Evolutionary conservation across 2,797 vertebrate species (phyloP), one percentile per base, ranked within the genome.

Genomic region (Gymnoscopelus microlampas): DNA sequence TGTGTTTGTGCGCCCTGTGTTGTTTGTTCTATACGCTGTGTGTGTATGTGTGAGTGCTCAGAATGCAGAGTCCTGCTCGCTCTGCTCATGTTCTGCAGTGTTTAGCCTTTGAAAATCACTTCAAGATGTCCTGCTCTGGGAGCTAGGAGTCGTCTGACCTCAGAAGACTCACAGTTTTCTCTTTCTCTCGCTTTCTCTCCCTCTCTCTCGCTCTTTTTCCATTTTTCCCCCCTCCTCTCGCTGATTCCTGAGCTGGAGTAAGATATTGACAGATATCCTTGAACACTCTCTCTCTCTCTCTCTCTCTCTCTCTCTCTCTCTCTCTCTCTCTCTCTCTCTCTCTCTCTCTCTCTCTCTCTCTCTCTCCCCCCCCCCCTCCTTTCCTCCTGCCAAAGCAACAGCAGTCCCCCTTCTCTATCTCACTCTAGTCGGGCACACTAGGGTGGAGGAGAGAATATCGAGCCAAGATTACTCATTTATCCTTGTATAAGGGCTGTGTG

Each of bases 221-320:
- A 1, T 23, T 23, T n/a, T 8, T 32, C 39, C 39, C 9, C 8
- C 39, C 39, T 44, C 39, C 39, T 10, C 39, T 44, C 2, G 39
- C 39, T 44, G 39, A 44, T 13, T 55, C 49, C 49, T 67, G 70
- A 72, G 60, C 24, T 63, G 29, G 53, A 66, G 60, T 54, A 66
- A 73, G 75, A 76, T 79, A 77, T 74, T 72, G 72, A 82, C 70
- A 65, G 76, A 81, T 81, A 71, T 61, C 76, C 76, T 76, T 85
- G 68, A 70, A 54, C 26, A 53, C 58, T 35, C 47, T 6, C 54
- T n/a, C 39, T 49, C 55, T 24, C 53, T 11, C 32, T 15, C 13
- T 13, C 50, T 15, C 49, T 15, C 44, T 12, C 61, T 63, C 44
- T 55, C 4, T 23, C 15, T 11, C 57, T n/a, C 29, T n/a, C 29